Evolutionary conservation across 2,797 vertebrate species (phyloP).

Genomic region (Sardinella longiceps): DNA sequence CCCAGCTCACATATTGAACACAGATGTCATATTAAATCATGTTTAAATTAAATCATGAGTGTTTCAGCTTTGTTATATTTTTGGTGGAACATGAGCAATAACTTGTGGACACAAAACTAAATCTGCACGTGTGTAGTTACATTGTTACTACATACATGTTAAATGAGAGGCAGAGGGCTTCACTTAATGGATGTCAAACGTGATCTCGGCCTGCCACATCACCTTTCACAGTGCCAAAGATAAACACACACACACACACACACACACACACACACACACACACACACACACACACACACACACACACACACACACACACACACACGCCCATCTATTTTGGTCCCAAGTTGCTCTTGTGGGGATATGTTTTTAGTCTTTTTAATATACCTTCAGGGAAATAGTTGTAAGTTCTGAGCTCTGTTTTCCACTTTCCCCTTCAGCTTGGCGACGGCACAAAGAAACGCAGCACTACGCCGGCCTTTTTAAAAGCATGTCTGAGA

Average conservation of each 20-base stretch:
- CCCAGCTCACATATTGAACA: background rate
- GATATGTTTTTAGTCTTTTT: slow-evolving; percentile 25
- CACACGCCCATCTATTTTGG: slow-evolving; percentile 33
- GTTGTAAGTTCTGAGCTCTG: slow-evolving; percentile 20
- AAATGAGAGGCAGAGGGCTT: background rate
- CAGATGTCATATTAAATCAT: background rate
- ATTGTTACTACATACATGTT: background rate
- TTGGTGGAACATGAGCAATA: background rate
- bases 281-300: no score
- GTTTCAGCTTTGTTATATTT: background rate
- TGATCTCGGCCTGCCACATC: slow-evolving; percentile 1
- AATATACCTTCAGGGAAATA: slow-evolving; percentile 26
- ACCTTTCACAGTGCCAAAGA: slow-evolving; percentile 6
- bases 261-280: no score
- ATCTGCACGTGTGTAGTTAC: background rate
- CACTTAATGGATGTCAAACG: background rate
- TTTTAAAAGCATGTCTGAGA: slow-evolving; percentile 32
- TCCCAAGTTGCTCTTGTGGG: slow-evolving; percentile 10
- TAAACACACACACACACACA: slow-evolving; percentile 17
- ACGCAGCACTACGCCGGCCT: background rate
- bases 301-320: background rate
- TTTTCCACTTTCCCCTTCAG: slow-evolving; percentile 15
- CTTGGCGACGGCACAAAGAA: slow-evolving; percentile 16
- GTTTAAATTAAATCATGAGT: background rate
- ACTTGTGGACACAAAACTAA: background rate